Evolutionary conservation across 2,113 vertebrate genomes (phyloP).

Genomic region (Gnathonemus longibarbis): DNA sequence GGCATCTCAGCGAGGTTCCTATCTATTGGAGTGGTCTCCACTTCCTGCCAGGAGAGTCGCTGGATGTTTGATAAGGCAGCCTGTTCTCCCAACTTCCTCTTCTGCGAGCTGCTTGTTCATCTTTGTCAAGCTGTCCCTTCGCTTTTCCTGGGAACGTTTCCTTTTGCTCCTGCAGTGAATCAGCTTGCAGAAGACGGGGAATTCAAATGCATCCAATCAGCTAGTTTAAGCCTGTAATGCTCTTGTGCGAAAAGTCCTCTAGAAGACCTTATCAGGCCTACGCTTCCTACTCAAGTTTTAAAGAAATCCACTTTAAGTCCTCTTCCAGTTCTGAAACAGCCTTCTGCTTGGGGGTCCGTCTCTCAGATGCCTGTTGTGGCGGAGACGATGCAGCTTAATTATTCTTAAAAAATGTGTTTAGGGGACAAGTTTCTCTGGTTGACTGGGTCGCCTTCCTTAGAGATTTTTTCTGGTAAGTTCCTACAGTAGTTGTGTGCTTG

Average conservation of each 20-base stretch:
- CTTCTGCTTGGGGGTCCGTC: not conserved
- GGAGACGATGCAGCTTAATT: not conserved
- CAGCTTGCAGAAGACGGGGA: not conserved
- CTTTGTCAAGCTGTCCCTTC: not conserved
- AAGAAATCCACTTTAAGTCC: not conserved
- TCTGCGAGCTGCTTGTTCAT: not conserved
- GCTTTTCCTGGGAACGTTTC: not conserved
- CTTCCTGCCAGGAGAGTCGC: not conserved
- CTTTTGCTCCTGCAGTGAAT: not conserved
- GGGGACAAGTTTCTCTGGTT: not conserved
- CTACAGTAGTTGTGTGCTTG: not conserved
- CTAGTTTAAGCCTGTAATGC: not conserved
- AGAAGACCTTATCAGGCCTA: not conserved
- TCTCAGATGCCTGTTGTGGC: not conserved
- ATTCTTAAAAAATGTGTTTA: not conserved
- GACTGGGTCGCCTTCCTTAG: not conserved
- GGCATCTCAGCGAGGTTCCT: not conserved
- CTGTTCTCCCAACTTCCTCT: not conserved
- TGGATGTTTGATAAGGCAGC: slow-evolving; percentile 1
- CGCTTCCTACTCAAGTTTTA: slow-evolving; percentile 1
- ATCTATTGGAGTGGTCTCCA: not conserved
- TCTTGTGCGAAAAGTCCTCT: not conserved
- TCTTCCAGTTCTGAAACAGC: not conserved
- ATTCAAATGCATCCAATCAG: slow-evolving; percentile 7
- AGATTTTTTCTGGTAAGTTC: not conserved